Base-by-base conservation (phyloP, 1,140 invertebrate genomes). In the Rhyacophila brunnea region DNA sequence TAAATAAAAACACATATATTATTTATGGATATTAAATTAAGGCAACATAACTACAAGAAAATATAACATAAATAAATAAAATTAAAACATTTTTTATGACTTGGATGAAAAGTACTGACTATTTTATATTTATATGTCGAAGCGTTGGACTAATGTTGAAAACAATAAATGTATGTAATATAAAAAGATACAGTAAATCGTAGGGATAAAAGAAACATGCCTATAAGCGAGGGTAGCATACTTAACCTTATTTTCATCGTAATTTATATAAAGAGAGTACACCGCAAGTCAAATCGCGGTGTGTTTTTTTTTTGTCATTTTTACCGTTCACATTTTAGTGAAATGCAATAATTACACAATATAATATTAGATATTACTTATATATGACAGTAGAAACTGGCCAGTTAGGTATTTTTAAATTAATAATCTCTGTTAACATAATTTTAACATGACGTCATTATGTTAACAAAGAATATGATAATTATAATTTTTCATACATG, bases 1-100 rank as follows among this genome's bases (percentile, higher is more conserved):
- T 65, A 65, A 65, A 65, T 60, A 65, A 65, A 64, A 65, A 60
- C 58, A 65, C 58, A 65, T 61, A 65, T 61, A 65, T 64, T 59
- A 59, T 52, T 52, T 46, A 61, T 61, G 45, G 58, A 58, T 55
- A 50, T 65, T 60, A 64, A 64, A 61, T 60, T 28, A 61, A 60
- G 58, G 58, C 58, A 65, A 61, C 58, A 58, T 60, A 60, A 64
- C 62, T 64, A 64, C 62, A 57, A 56, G 58, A 61, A 58, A 52
- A 54, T 61, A 65, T 65, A 65, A 60, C 58, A 65, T 55, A 65
- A 64, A 65, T 65, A 65, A 65, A 65, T 65, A 52, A 61, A 65
- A 60, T 57, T 60, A 49, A 51, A 64, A 59, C 46, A 47, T 38
- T 51, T 63, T n/a, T 48, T 46, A 54, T 57, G 61, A 59, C 61